phyloP scores from a whole-genome alignment of 2,797 vertebrate species.

The Allobates femoralis region DNA sequence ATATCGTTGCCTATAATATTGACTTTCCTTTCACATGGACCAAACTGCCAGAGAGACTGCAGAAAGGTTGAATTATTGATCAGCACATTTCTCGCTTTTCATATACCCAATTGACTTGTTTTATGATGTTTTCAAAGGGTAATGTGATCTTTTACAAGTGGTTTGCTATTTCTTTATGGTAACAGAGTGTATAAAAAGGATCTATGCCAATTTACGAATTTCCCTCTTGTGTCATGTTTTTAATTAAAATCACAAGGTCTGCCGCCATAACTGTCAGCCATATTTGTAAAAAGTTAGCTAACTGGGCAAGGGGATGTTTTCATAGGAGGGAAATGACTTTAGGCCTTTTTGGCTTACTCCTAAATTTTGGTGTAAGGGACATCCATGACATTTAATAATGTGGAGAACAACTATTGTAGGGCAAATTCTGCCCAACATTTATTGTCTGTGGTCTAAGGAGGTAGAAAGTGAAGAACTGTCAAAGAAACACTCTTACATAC shows the following conservation, averaged over 20 bases:
- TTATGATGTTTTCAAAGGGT: constrained; percentile 31
- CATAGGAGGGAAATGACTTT: background rate
- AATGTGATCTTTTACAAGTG: constrained; percentile 29
- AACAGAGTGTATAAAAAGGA: constrained; percentile 1
- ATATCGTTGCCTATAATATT: constrained; percentile 19
- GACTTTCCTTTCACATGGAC: constrained; percentile 29
- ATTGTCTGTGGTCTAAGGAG: background rate
- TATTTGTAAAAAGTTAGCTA: background rate
- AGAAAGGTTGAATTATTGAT: constrained; percentile 42
- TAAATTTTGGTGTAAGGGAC: background rate
- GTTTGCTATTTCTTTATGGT: constrained; percentile 3
- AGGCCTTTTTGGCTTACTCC: no score
- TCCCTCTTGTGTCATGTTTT: background rate
- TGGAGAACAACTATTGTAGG: background rate
- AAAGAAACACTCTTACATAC: background rate
- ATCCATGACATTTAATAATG: no score
- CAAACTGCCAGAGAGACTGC: constrained; percentile 31
- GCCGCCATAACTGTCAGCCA: background rate
- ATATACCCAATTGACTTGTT: constrained; percentile 25
- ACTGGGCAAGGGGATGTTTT: background rate
- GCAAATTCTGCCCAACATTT: background rate
- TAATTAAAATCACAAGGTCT: background rate
- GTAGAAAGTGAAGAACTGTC: background rate
- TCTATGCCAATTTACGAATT: background rate
- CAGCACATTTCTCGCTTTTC: constrained; percentile 25